phyloP scores from a whole-genome alignment of 1,140 invertebrate genomes.

The Caenorhabditis latens region DNA sequence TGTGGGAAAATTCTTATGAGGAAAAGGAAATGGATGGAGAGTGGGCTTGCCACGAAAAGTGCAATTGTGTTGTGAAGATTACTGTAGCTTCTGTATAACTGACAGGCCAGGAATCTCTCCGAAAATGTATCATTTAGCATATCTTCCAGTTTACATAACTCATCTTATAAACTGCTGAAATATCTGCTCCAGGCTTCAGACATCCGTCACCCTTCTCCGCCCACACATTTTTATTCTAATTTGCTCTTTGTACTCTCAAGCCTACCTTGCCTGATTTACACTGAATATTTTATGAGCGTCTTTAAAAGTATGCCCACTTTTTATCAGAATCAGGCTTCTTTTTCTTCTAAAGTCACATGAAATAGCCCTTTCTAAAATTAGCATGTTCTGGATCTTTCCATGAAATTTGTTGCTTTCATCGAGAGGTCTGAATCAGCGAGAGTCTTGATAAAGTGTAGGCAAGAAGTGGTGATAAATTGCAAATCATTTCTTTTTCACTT shows the following conservation, averaged over 20 bases:
- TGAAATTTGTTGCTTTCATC: background rate
- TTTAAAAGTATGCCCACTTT: background rate
- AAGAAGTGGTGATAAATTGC: slow-evolving; percentile 7
- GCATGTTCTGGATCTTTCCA: background rate
- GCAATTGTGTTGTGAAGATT: too few relatives aligned
- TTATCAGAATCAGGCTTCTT: background rate
- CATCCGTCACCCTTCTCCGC: too few relatives aligned
- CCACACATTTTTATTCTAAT: too few relatives aligned
- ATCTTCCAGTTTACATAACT: too few relatives aligned
- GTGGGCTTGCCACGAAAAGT: too few relatives aligned
- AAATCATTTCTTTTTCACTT: slow-evolving; percentile 4
- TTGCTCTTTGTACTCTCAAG: background rate
- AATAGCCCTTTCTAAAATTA: background rate
- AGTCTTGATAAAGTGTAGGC: slow-evolving; percentile 9
- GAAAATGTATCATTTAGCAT: too few relatives aligned
- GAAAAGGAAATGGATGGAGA: background rate
- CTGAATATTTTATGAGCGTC: background rate
- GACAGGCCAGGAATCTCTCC: too few relatives aligned
- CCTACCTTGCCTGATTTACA: too few relatives aligned
- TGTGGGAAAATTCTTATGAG: background rate
- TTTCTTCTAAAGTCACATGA: background rate
- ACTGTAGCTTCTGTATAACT: too few relatives aligned
- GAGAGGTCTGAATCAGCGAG: background rate
- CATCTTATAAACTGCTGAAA: too few relatives aligned
- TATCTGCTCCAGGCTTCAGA: too few relatives aligned